Percentiles rank a stretch among this genome's conserved stretches.
These are phyloP conservation scores for Trachelus stipa DNA, from an alignment of 2,888 invertebrate species.

Conservation along the genomic window DNA sequence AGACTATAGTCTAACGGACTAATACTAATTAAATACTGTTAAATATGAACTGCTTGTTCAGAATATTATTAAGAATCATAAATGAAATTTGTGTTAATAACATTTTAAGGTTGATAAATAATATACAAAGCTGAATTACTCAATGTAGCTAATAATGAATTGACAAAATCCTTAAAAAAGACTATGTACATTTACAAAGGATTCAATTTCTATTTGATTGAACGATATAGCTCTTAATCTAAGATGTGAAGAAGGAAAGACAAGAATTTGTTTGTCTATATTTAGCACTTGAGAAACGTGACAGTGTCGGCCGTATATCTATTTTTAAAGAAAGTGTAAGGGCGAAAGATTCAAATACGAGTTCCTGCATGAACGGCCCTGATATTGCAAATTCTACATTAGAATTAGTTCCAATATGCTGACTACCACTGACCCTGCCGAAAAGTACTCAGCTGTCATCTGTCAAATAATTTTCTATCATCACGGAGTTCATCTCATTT, in stretches of 20 bases:
- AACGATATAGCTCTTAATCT: not conserved
- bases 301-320: not conserved
- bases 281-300: not conserved
- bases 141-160: not conserved
- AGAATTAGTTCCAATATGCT: not conserved
- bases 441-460: not conserved
- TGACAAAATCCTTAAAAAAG: not conserved
- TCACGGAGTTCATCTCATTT: slow-evolving; percentile 7
- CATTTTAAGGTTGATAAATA: not conserved
- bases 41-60: not conserved
- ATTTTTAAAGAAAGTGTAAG: not conserved
- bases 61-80: not conserved
- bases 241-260: not conserved
- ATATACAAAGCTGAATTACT: not conserved
- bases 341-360: not conserved
- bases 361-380: not conserved
- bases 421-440: not conserved
- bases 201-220: not conserved
- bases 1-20: not conserved
- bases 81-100: not conserved
- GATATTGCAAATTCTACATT: not conserved
- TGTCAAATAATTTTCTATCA: slow-evolving; percentile 3
- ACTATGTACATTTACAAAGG: not conserved
- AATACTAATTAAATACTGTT: too few relatives aligned
- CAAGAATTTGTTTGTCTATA: not conserved